A percentile compares a stretch with the other conserved stretches of the same genome.
These are phyloP conservation scores for Parasteatoda lunata DNA, from an alignment of 2,888 invertebrate species.

Conservation along the genomic window DNA sequence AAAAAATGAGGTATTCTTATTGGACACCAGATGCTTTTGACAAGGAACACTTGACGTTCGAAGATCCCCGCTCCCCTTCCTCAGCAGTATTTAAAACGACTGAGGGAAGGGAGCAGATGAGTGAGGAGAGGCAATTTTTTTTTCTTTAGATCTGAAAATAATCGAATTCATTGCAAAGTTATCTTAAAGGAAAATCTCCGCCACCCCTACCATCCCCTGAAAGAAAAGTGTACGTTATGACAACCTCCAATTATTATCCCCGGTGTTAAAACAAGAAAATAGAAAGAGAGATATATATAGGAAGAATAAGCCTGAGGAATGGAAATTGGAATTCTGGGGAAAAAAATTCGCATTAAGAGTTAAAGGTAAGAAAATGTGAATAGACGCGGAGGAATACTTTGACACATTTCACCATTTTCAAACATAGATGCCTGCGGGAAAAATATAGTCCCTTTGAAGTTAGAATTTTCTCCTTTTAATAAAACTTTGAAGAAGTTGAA, in stretches of 20 bases:
- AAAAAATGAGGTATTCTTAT: not conserved
- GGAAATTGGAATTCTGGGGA: not conserved
- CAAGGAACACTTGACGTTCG: not conserved
- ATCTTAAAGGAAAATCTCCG: conserved; percentile 9
- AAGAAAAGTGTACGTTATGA: conserved; percentile 42
- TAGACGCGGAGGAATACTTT: conserved; percentile 32
- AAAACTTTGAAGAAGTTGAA: not conserved
- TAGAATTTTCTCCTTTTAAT: conserved; percentile 28
- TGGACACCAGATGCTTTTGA: conserved; percentile 33
- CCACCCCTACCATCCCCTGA: not conserved
- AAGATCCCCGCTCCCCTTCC: conserved; percentile 19
- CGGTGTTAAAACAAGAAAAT: conserved; percentile 47
- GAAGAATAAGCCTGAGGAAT: not conserved
- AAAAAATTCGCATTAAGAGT: not conserved
- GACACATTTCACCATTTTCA: conserved; percentile 50
- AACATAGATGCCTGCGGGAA: conserved; percentile 33
- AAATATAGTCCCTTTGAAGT: conserved; percentile 29
- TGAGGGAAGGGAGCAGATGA: conserved; percentile 11
- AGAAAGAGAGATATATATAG: conserved; percentile 1
- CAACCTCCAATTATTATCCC: conserved; percentile 57
- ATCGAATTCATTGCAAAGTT: conserved; percentile 52
- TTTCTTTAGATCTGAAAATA: conserved; percentile 14
- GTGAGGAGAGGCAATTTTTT: not conserved
- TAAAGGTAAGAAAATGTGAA: conserved; percentile 9
- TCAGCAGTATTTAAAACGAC: conserved; percentile 49